Base-by-base conservation (phyloP, 2,113 vertebrate genomes). In the Rhinopomastus cyanomelas region DNA sequence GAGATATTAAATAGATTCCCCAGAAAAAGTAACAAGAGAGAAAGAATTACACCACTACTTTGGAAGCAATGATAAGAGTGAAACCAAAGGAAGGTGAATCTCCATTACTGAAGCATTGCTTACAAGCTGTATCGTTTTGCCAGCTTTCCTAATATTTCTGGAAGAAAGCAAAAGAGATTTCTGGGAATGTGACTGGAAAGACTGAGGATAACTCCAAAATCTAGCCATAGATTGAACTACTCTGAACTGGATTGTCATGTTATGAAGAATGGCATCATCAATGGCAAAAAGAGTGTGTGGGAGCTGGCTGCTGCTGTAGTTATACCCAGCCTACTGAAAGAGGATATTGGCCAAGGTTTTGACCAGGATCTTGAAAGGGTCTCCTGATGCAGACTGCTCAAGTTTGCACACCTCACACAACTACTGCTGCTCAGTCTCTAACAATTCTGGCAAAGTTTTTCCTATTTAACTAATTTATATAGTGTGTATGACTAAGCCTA, bases 261-360 rank as follows among this genome's bases (percentile, higher is more conserved):
- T 27, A 8, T 8, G 26, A 52, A 77, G n/a, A 77, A 42, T 16
- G n/a, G 25, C 1, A 15, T 5, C 37, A 4, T 5, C 16, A 34
- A 42, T 36, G 11, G 55, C 15, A 66, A 36, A 20, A 17, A 17
- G 25, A 34, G 17, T 0, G 0, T 5, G 23, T 18, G 51, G 69
- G 49, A 84, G n/a, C 51, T 51, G 42, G 16, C 18, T 69, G 59
- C 78, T 51, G 30, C 67, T 46, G 32, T 46, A 36, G 16, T 20
- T 51, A 14, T 2, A 85, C 5, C 6, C 39, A 57, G 20, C 15
- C 44, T 26, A 46, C 21, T 53, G 26, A 49, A 30, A 15, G 20
- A 78, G 5, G 20, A 18, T 9, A 27, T n/a, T 0, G 3, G 34
- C 46, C 39, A 21, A 22, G 10, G 5, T 6, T 6, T 29, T 66